Percentiles rank a stretch among this genome's conserved stretches.
phyloP scores from a whole-genome alignment of 2,888 invertebrate species.

The Drosophila infuscata region DNA sequence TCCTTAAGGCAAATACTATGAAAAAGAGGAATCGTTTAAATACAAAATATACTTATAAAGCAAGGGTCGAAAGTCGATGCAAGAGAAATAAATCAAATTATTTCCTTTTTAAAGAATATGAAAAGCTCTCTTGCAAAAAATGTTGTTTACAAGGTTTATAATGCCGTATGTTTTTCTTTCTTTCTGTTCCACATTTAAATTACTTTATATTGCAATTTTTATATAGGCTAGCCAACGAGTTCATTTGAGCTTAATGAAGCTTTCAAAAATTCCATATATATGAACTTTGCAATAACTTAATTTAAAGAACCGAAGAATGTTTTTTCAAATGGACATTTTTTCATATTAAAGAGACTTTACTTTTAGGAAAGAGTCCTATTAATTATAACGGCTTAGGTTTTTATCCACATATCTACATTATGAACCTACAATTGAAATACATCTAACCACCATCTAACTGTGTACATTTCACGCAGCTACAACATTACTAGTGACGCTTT shows the following conservation, averaged over 20 bases:
- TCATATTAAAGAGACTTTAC: neutral
- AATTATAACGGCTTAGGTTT: neutral
- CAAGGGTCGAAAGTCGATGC: too few relatives aligned
- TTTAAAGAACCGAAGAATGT: neutral
- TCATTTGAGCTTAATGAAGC: neutral
- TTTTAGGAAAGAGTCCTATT: neutral
- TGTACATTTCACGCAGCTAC: conserved; percentile 58
- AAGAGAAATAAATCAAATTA: too few relatives aligned
- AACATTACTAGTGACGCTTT: conserved; percentile 84
- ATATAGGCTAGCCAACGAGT: neutral
- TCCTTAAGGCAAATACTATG: neutral
- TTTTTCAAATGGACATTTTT: neutral
- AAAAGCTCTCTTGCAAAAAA: neutral
- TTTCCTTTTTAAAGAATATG: too few relatives aligned
- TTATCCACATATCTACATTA: neutral
- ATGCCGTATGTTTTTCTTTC: neutral
- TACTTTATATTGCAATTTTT: neutral
- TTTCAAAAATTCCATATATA: neutral
- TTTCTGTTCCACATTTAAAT: neutral
- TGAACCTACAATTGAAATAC: neutral
- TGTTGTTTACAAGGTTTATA: neutral
- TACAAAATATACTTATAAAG: neutral
- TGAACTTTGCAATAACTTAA: too few relatives aligned
- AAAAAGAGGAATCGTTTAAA: neutral
- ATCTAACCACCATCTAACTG: neutral